Conservation (phyloP, 2,797 vertebrate species). For the Steatocranus sp. region DNA sequence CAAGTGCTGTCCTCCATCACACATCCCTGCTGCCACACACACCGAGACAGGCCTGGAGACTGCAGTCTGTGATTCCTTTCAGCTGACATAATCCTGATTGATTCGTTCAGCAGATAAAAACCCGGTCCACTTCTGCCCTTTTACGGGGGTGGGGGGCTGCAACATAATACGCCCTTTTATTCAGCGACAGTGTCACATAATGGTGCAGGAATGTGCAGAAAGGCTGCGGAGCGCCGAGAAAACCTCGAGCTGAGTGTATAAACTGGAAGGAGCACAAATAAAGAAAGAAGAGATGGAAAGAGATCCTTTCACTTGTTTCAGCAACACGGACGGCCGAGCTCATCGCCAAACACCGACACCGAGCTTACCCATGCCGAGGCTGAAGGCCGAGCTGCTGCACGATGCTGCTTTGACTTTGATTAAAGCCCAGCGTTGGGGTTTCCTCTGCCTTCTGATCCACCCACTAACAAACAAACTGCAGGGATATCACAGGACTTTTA, state of each 20-base stretch:
- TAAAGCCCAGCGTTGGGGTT: background rate
- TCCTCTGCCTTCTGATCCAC: background rate
- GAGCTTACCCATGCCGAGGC: background rate
- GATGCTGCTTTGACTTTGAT: background rate
- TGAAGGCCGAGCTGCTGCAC: background rate
- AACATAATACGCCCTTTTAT: slow-evolving; percentile 99
- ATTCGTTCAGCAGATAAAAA: slow-evolving; percentile 99
- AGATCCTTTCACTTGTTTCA: slow-evolving; percentile 17
- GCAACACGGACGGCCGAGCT: slow-evolving; percentile 61
- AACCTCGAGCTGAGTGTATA: slow-evolving; percentile 84
- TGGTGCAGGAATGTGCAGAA: slow-evolving; percentile 94
- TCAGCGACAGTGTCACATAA: slow-evolving; percentile 99
- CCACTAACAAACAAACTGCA: background rate
- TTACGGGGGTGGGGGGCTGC: slow-evolving; percentile 80
- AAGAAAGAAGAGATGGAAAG: background rate
- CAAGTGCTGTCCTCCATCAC: slow-evolving; percentile 78
- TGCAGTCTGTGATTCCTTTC: slow-evolving; percentile 95
- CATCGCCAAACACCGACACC: slow-evolving; percentile 17
- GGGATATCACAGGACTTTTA: background rate
- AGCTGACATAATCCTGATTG: slow-evolving; percentile 99
- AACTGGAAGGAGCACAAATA: slow-evolving; percentile 6
- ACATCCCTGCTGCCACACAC: slow-evolving; percentile 55
- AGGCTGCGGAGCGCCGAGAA: slow-evolving; percentile 85
- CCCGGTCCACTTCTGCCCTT: slow-evolving; percentile 98
- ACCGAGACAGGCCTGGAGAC: slow-evolving; percentile 75